phyloP scores from a whole-genome alignment of 2,888 invertebrate species.

The Camptogramma bilineatum region DNA sequence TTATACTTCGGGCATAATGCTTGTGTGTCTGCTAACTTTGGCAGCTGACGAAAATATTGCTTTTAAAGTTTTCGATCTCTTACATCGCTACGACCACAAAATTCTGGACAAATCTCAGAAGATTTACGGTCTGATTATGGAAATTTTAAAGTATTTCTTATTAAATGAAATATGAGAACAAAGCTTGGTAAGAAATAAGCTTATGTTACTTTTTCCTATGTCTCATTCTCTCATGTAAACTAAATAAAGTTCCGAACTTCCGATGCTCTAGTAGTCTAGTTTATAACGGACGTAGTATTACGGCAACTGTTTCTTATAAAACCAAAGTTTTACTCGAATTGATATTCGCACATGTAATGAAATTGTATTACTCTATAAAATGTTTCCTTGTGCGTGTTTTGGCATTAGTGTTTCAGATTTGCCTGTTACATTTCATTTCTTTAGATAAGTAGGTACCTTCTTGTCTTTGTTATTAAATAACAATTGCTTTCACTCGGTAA shows the following conservation, averaged over 20 bases:
- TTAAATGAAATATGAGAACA: no score
- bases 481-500: not conserved
- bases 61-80: slow-evolving; percentile 2
- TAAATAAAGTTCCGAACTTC: no score
- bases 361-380: slow-evolving; percentile 11
- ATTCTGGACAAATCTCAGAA: not conserved
- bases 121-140: not conserved
- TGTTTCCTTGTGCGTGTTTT: slow-evolving; percentile 9
- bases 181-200: no score
- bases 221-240: no score
- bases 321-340: not conserved
- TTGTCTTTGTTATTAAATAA: slow-evolving; percentile 4
- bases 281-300: not conserved
- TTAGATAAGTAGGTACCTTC: not conserved
- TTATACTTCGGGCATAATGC: not conserved
- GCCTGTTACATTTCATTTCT: slow-evolving; percentile 6
- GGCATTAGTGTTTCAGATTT: slow-evolving; percentile 23
- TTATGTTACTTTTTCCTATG: no score
- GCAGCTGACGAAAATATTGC: slow-evolving; percentile 11
- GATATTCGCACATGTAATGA: slow-evolving; percentile 4
- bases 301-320: not conserved
- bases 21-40: not conserved
- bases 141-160: no score
- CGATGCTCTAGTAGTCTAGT: not conserved
- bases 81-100: not conserved